A percentile compares a stretch with the other conserved stretches of the same genome.
phyloP scores from a whole-genome alignment of 2,888 invertebrate genomes.

The Cephus sareptanus region DNA sequence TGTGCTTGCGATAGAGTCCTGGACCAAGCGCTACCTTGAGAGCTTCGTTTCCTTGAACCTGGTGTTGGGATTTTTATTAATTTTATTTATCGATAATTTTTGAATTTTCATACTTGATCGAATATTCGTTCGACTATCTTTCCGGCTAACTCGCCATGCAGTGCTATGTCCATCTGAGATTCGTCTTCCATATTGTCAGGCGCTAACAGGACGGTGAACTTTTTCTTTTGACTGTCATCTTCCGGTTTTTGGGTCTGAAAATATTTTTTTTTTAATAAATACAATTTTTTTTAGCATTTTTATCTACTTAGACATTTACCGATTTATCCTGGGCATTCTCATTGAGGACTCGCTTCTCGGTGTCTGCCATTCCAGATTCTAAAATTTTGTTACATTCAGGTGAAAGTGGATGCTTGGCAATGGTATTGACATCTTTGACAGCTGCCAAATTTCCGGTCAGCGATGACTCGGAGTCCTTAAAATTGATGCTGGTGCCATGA shows the following conservation, averaged over 20 bases:
- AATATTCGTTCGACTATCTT: constrained; percentile 54
- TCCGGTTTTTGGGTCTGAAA: constrained; percentile 10
- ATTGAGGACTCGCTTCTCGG: constrained; percentile 3
- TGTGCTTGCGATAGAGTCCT: constrained; percentile 42
- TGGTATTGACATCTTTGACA: not conserved
- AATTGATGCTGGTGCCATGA: not conserved
- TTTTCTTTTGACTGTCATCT: constrained; percentile 22
- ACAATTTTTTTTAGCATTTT: not conserved
- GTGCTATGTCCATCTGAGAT: constrained; percentile 46
- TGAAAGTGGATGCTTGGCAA: not conserved
- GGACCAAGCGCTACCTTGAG: constrained; percentile 42
- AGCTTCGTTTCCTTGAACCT: constrained; percentile 43
- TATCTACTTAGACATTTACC: not conserved
- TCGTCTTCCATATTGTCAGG: constrained; percentile 46
- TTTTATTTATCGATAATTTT: not conserved
- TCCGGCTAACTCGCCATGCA: constrained; percentile 50
- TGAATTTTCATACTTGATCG: constrained; percentile 37
- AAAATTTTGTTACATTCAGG: not conserved
- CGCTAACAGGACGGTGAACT: constrained; percentile 29
- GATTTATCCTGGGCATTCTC: constrained; percentile 9
- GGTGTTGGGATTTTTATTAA: not conserved
- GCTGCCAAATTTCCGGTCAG: not conserved
- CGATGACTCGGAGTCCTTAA: not conserved
- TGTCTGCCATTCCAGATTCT: not conserved
- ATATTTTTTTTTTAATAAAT: not conserved